phyloP scores from a whole-genome alignment of 2,797 vertebrate species.

The Mormyrops attenuatus region DNA sequence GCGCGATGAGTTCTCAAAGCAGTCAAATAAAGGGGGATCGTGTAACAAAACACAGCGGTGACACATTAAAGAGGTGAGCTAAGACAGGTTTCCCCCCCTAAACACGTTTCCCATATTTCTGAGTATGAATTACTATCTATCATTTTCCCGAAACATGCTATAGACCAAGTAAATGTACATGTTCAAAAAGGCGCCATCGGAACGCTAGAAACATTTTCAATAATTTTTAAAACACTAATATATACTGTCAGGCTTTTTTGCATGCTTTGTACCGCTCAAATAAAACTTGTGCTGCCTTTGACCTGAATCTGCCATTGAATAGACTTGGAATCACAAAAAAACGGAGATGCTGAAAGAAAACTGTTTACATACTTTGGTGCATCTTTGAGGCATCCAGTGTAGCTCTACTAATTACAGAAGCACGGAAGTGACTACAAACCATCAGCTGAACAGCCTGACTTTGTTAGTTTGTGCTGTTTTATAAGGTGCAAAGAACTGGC shows the following conservation, averaged over 20 bases:
- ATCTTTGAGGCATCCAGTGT: neutral
- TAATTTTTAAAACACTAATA: neutral
- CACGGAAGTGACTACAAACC: neutral
- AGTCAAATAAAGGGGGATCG: slow-evolving; percentile 3
- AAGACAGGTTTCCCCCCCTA: neutral
- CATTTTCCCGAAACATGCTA: neutral
- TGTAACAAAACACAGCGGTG: neutral
- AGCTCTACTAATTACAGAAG: neutral
- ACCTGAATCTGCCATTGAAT: neutral
- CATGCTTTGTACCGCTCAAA: neutral
- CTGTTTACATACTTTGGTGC: neutral
- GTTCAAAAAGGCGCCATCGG: neutral
- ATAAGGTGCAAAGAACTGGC: neutral
- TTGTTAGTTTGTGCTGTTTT: neutral
- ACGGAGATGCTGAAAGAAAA: neutral
- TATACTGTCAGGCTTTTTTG: neutral
- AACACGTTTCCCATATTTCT: neutral
- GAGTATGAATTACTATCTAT: slow-evolving; percentile 4
- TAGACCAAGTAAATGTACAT: neutral
- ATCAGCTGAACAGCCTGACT: neutral
- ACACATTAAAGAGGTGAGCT: neutral
- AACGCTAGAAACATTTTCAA: neutral
- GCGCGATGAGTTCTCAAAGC: neutral
- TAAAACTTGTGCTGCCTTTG: neutral
- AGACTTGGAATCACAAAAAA: neutral